Conservation (phyloP, 2,113 vertebrate genomes). For the Accipiter virgatus region DNA sequence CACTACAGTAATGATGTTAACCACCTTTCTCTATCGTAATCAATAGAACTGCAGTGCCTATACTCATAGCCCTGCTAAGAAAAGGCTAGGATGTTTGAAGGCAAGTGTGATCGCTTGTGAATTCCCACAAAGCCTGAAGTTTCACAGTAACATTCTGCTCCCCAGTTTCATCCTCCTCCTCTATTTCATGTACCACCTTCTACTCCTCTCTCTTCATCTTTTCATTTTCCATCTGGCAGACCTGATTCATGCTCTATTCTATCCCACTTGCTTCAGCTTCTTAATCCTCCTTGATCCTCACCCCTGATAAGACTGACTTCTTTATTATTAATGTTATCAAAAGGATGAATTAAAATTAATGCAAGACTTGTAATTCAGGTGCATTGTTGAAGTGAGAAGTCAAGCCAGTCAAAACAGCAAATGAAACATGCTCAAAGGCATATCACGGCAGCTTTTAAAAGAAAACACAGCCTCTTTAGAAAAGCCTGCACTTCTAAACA, state of each 20-base stretch:
- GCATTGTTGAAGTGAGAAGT: slow-evolving; percentile 21
- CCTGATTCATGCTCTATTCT: background rate
- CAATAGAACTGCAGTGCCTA: background rate
- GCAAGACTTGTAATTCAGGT: slow-evolving; percentile 30
- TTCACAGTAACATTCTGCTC: background rate
- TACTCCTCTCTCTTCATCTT: background rate
- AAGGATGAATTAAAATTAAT: slow-evolving; percentile 43
- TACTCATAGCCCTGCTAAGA: background rate
- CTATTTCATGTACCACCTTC: background rate
- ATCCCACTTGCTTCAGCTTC: background rate
- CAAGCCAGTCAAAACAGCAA: slow-evolving; percentile 47
- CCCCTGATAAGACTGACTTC: background rate
- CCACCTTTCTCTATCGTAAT: background rate
- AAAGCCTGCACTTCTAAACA: background rate
- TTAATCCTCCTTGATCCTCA: slow-evolving; percentile 25
- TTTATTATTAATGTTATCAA: slow-evolving; percentile 31
- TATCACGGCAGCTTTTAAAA: slow-evolving; percentile 9
- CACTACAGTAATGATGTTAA: fast-evolving
- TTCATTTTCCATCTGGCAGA: background rate
- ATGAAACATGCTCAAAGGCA: slow-evolving; percentile 48
- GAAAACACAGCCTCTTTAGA: slow-evolving; percentile 20
- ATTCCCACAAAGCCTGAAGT: background rate
- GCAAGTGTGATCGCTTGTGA: background rate
- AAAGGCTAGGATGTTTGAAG: background rate
- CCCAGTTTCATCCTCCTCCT: background rate